A percentile compares a stretch with the other conserved stretches of the same genome.
phyloP scores from a whole-genome alignment of 35 echinoderm and acorn worm genomes.

The Lytechinus variegatus region DNA sequence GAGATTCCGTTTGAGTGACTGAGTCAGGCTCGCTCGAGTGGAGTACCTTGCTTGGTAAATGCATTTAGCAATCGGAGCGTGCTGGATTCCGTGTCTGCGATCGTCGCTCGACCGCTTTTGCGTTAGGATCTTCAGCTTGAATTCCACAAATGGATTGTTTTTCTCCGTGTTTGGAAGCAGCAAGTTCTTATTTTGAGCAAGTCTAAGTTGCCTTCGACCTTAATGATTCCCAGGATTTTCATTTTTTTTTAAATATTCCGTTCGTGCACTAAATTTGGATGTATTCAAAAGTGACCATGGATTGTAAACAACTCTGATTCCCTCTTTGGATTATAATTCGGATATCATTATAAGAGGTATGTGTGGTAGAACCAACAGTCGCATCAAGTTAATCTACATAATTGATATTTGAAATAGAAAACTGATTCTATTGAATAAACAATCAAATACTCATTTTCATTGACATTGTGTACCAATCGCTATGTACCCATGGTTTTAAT shows the following conservation, averaged over 20 bases:
- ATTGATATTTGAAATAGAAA: no score
- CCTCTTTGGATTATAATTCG: not conserved
- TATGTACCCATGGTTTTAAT: no score
- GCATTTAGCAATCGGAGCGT: slow-evolving; percentile 1
- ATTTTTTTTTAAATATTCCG: not conserved
- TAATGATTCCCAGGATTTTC: not conserved
- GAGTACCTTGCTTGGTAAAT: not conserved
- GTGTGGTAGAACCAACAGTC: not conserved
- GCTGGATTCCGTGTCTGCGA: not conserved
- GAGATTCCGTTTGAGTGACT: not conserved
- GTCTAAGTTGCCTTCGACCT: not conserved
- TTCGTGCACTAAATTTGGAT: not conserved
- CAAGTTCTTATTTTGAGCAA: not conserved
- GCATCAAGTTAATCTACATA: no score
- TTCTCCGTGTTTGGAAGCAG: not conserved
- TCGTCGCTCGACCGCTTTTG: not conserved
- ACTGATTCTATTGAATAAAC: no score
- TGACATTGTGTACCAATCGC: no score
- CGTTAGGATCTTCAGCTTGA: not conserved
- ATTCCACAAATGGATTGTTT: not conserved
- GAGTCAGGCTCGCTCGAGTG: not conserved
- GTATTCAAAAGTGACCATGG: not conserved
- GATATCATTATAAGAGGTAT: not conserved
- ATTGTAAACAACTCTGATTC: not conserved
- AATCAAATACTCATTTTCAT: no score